Conservation (phyloP, 1,140 invertebrate species). For the Stegodyphus mimosarum region DNA sequence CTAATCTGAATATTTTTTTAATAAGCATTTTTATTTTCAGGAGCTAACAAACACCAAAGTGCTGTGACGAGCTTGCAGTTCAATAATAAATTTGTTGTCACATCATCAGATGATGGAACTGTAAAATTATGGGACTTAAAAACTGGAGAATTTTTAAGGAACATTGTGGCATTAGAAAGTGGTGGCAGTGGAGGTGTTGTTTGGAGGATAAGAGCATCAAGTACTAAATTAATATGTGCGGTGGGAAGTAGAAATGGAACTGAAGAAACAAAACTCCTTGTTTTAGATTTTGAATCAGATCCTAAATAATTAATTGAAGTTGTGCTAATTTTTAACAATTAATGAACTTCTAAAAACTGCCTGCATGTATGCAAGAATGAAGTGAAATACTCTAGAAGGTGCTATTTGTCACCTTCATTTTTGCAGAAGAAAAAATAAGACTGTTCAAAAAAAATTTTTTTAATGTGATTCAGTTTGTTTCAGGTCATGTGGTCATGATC, state of each 20-base stretch:
- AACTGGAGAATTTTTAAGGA: constrained; percentile 94
- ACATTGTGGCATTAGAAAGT: constrained; percentile 91
- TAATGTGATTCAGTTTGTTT: constrained; percentile 19
- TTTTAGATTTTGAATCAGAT: constrained; percentile 69
- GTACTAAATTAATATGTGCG: constrained; percentile 97
- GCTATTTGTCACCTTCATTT: no score
- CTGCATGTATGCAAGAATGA: no score
- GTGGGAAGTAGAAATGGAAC: constrained; percentile 98
- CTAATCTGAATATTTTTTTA: no score
- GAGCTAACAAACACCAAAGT: constrained; percentile 95
- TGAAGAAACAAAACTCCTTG: constrained; percentile 97
- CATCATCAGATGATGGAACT: constrained; percentile 98
- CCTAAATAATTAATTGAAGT: constrained; percentile 25
- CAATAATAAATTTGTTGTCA: constrained; percentile 97
- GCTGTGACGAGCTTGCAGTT: constrained; percentile 98
- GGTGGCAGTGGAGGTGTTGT: constrained; percentile 98
- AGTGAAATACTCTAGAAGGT: no score
- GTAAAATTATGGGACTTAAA: constrained; percentile 99
- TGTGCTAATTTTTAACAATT: background rate
- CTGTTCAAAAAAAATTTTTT: background rate
- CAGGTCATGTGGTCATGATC: constrained; percentile 11
- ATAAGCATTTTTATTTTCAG: constrained; percentile 69
- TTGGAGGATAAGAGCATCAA: constrained; percentile 95
- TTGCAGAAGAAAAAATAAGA: no score
- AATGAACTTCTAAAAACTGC: no score